Evolutionary conservation across 1,140 invertebrate genomes (phyloP).

Genomic region (Caligus rogercresseyi): DNA sequence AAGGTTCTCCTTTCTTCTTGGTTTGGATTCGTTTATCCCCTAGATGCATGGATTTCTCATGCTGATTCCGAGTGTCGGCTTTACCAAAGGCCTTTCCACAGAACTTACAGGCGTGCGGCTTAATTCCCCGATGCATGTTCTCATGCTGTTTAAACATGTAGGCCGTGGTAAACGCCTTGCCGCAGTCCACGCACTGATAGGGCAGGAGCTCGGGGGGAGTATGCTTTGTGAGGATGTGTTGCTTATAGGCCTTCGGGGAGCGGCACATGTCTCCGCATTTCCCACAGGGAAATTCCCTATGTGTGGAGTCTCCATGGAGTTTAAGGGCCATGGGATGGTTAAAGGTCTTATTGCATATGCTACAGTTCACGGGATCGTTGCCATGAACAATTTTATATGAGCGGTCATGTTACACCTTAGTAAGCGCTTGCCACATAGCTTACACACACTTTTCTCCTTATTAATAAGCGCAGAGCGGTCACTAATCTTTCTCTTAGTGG

Average conservation of each 20-base stretch:
- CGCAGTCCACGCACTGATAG: neutral
- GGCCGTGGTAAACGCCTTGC: neutral
- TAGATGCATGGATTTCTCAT: neutral
- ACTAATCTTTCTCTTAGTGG: neutral
- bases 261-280: neutral
- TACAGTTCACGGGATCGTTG: neutral
- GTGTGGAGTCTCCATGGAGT: neutral
- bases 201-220: neutral
- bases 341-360: neutral
- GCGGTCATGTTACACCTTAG: neutral
- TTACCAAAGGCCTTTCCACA: neutral
- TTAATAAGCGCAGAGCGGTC: neutral
- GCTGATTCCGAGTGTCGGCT: neutral
- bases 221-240: neutral
- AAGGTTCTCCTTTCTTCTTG: neutral
- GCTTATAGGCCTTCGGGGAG: neutral
- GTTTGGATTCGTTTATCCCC: conserved; percentile 15
- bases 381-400: neutral
- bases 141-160: neutral
- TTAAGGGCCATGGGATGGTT: neutral
- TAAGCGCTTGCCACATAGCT: neutral
- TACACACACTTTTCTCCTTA: neutral
- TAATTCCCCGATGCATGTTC: neutral
- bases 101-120: neutral
- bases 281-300: neutral